Evolutionary conservation across 2,888 invertebrate species (phyloP), one percentile per base, ranked within the genome.

Genomic region (Cantharis flavilabris): DNA sequence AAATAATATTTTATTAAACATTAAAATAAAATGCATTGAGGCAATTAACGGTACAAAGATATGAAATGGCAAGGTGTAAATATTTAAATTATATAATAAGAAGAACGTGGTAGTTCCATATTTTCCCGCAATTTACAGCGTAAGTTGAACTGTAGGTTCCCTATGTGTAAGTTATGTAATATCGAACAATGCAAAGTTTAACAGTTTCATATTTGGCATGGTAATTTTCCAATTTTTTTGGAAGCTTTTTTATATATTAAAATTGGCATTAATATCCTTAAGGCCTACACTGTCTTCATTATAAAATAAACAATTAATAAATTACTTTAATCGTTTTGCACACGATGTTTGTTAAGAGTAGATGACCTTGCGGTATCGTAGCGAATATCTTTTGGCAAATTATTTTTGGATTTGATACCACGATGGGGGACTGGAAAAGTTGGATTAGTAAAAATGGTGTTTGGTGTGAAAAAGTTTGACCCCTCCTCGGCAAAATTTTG

Each of bases 1-100:
- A 49, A 13, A 49, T n/a, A 49, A 49, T 49, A 49, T 49, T 49
- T n/a, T 49, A 49, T 49, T 49, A 49, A n/a, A 49, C 49, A 49
- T 49, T n/a, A 49, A n/a, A 7, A 49, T 49, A 49, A 49, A 75
- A 75, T 18, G 71, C 75, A 62, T 67, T 65, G 49, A 23, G 71
- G 71, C 75, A 71, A 14, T 67, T 75, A 75, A 75, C 75, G 75
- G 75, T 75, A 64, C 65, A 11, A 67, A 26, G 26, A n/a, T 23
- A n/a, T 23, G 67, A 65, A 65, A 64, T 16, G 28, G 67, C 75
- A 75, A 75, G 71, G 75, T 71, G 75, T 26, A 69, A 69, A 62
- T 62, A 16, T 73, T 33, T 70, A 70, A 49, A 49, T 62, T 70
- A 30, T 30, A 30, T 30, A 30, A 30, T 16, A 16, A 16, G 16